Conservation (phyloP, 2,888 invertebrate species). For the Nycteola revayana region DNA sequence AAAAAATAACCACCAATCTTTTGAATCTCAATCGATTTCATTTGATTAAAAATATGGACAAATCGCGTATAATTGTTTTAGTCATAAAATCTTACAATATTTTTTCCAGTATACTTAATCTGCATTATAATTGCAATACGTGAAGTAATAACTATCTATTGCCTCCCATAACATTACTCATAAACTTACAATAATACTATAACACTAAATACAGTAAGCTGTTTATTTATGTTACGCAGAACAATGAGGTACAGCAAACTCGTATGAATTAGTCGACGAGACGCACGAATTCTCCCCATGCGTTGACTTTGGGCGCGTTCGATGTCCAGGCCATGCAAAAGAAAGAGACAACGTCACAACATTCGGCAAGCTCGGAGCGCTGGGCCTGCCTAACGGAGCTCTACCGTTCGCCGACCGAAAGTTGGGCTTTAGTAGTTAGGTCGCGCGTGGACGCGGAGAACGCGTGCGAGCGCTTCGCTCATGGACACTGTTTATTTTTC, state of each 20-base stretch:
- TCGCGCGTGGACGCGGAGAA: conserved; percentile 68
- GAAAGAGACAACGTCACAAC: conserved; percentile 25
- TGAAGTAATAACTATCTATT: too few species aligned
- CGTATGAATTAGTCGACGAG: conserved; percentile 41
- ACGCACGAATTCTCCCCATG: conserved; percentile 47
- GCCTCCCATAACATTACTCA: too few species aligned
- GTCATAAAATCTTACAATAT: too few species aligned
- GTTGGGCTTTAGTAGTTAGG: conserved; percentile 48
- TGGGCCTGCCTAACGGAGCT: conserved; percentile 34
- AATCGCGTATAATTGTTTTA: too few species aligned
- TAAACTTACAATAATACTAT: too few species aligned
- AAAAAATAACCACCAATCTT: too few species aligned
- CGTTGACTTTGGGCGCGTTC: conserved; percentile 30
- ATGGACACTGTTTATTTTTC: conserved; percentile 54
- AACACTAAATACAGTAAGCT: too few species aligned
- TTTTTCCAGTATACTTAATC: too few species aligned
- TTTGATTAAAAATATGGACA: too few species aligned
- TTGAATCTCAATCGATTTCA: too few species aligned
- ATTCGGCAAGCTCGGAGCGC: conserved; percentile 13
- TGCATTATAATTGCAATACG: too few species aligned
- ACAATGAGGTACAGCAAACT: conserved; percentile 30
- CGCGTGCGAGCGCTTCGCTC: conserved; percentile 55
- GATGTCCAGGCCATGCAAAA: conserved; percentile 30
- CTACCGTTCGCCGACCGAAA: conserved; percentile 52
- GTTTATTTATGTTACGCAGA: conserved; percentile 42